Base-by-base conservation (phyloP, 2,888 invertebrate genomes). In the Unio pictorum region DNA sequence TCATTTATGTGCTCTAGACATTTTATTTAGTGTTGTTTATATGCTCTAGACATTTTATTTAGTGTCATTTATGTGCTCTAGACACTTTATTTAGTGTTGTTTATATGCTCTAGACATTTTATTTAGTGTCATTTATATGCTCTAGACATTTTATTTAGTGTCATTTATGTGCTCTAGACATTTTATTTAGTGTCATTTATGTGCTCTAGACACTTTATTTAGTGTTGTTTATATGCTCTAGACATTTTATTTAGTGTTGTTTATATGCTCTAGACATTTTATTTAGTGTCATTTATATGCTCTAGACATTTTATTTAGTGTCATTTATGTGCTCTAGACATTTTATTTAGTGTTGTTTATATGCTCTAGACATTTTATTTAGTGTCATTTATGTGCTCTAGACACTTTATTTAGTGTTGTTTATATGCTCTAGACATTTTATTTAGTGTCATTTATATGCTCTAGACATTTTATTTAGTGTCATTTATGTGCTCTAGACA, bases 201-300 rank as follows among this genome's bases (percentile, higher is more conserved):
- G 71, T 64, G 72, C 90, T 91, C 64, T 89, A 94, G 95, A 96
- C 91, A 7, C 6, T 58, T 58, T 58, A 6, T n/a, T 58, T n/a
- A 58, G n/a, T 58, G 20, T 3, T 4, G 4, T 57, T 4, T 23
- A 57, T 57, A 4, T 3, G 3, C 3, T 2, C 4, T 57, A 57
- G n/a, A 20, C 57, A 20, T 57, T 57, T 57, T 23, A 57, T n/a
- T 23, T n/a, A 57, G 2, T 57, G 58, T 58, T 1, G 1, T 23
- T 58, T 7, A 23, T 58, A 1, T 8, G 23, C 7, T 23, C 11
- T 58, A 61, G 5, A 61, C 28, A 5, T 63, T 34, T 20, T 64
- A 55, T 26, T 57, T 6, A 54, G 23, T 26, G 15, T 8, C 20
- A 56, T 64, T 56, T 26, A 4, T 56, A 4, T 55, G 30, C 45